Conservation (phyloP, 2,888 invertebrate genomes). For the Trissolcus japonicus region DNA sequence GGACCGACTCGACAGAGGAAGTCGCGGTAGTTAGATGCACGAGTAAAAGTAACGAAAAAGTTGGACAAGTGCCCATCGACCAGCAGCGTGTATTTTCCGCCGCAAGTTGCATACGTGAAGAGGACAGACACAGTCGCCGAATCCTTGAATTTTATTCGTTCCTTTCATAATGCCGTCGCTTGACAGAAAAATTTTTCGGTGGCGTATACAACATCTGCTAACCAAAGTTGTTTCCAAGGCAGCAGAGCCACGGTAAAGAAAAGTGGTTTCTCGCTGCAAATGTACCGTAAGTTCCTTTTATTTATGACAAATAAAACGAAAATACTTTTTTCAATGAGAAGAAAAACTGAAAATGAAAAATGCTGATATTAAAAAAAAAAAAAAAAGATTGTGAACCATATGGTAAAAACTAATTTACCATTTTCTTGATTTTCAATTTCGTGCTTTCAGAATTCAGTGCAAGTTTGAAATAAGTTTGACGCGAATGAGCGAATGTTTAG, state of each 20-base stretch:
- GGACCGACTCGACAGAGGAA: slow-evolving; percentile 50
- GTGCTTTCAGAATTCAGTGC: no score
- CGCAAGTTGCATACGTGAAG: slow-evolving; percentile 54
- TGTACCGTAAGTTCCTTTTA: slow-evolving; percentile 31
- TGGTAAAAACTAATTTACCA: neutral
- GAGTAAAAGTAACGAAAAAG: slow-evolving; percentile 40
- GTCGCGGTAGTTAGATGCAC: slow-evolving; percentile 47
- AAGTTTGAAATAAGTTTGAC: slow-evolving; percentile 28
- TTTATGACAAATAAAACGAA: slow-evolving; percentile 27
- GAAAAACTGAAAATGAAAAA: slow-evolving; percentile 11
- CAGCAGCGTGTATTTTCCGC: slow-evolving; percentile 61
- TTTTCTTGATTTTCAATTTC: slow-evolving; percentile 13
- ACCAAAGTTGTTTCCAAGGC: slow-evolving; percentile 34
- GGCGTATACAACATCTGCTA: slow-evolving; percentile 36
- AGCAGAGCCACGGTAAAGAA: slow-evolving; percentile 24
- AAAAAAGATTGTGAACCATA: slow-evolving; percentile 52
- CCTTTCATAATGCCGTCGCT: slow-evolving; percentile 54
- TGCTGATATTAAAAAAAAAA: no score
- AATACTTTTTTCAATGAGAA: slow-evolving; percentile 22
- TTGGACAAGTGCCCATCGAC: slow-evolving; percentile 71
- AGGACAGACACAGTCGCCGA: slow-evolving; percentile 60
- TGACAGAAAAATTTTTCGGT: slow-evolving; percentile 53
- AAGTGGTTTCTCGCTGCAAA: slow-evolving; percentile 26
- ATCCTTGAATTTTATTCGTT: slow-evolving; percentile 68
- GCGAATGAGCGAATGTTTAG: slow-evolving; percentile 34